Base-by-base conservation (phyloP, 1,140 invertebrate species). In the Zaprionus nigranus region DNA sequence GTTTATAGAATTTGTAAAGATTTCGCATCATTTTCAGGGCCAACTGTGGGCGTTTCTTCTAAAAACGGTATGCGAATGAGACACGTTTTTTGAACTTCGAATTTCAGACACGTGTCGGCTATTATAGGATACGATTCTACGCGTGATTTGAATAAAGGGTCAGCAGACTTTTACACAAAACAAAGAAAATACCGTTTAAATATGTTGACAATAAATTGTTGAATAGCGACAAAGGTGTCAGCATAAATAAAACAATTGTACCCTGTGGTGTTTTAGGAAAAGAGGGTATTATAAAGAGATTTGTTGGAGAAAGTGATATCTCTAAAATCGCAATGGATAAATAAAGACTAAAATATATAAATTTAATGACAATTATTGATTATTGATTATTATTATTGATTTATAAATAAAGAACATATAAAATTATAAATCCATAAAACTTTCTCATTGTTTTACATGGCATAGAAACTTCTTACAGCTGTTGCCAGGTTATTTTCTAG, bases 11-110 rank as follows among this genome's bases (percentile, higher is more conserved):
- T 38, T 49, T 36, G 15, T 60, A 12, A 2, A 43, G 40, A 60
- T n/a, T 51, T 74, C 54, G 74, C 65, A 57, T 69, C 70, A 67
- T 64, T 56, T 69, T 65, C 71, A 85, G 65, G 61, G 38, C 28
- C 22, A 22, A 26, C 13, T 11, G 51, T 56, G 17, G 49, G 49
- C n/a, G 34, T 60, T 26, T 28, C 9, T 53, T 62, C 24, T 34
- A n/a, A 12, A 62, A 24, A 62, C 12, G 67, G 67, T 28, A 17
- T 22, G 4, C n/a, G 53, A 11, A 43, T 51, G 26, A n/a, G 22
- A n/a, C n/a, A 24, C 24, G 22, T 65, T 40, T 24, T 65, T 40
- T 17, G 34, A 38, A 13, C 13, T 11, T 43, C 9, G 5, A 4
- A 43, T 12, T 12, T 24, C 0, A 20, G 5, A 34, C 13, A 49